Evolutionary conservation across 2,113 vertebrate genomes (phyloP).

Genomic region (Theropithecus gelada): DNA sequence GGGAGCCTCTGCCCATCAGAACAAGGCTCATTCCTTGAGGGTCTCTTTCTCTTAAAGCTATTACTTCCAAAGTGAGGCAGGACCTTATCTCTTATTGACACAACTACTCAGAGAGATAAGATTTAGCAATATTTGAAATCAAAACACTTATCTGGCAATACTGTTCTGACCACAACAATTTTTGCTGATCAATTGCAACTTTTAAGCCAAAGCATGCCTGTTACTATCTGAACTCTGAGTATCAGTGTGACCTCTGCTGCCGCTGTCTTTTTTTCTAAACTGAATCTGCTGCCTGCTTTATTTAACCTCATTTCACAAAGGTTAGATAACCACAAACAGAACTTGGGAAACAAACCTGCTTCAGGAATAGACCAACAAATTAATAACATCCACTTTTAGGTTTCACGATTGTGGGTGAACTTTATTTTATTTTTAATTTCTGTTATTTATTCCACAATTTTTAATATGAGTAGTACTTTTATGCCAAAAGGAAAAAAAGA

Average conservation of each 20-base stretch:
- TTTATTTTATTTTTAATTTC: conserved; percentile 1
- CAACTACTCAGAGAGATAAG: background rate
- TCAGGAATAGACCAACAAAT: background rate
- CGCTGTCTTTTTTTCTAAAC: background rate
- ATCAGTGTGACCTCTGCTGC: background rate
- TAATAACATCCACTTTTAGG: background rate
- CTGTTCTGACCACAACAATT: background rate
- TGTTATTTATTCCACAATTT: background rate
- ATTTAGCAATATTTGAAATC: conserved; percentile 12
- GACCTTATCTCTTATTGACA: background rate
- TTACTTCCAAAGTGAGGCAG: background rate
- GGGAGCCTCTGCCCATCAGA: background rate
- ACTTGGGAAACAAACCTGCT: background rate
- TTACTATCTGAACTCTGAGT: background rate
- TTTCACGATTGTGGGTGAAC: background rate
- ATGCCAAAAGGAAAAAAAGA: background rate
- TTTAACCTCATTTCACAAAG: conserved; percentile 40
- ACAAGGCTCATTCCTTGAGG: background rate
- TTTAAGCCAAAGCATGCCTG: conserved; percentile 3
- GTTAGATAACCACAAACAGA: conserved; percentile 10
- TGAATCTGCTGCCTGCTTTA: background rate
- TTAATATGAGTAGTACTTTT: background rate
- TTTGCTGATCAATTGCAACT: background rate
- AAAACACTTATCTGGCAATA: background rate
- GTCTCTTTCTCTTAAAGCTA: background rate